Percentiles rank a stretch among this genome's conserved stretches.
Evolutionary conservation across 2,797 vertebrate species (phyloP).

Genomic region (Hydrolagus colliei): DNA sequence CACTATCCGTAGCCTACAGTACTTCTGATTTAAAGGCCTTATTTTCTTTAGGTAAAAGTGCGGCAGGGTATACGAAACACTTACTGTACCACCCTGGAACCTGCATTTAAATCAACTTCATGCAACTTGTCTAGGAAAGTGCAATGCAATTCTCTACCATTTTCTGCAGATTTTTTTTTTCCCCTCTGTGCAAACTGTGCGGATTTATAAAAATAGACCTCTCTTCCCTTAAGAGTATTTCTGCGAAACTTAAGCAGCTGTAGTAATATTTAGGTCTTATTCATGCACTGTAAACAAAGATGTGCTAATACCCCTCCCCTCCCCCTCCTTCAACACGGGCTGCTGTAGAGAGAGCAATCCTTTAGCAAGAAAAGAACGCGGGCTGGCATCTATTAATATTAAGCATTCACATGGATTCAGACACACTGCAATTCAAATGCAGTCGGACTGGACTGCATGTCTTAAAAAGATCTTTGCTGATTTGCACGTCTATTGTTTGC

Average conservation of each 20-base stretch:
- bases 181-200: no score
- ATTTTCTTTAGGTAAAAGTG: no score
- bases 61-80: no score
- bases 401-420: conserved; percentile 6
- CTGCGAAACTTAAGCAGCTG: background rate
- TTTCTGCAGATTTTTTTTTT: no score
- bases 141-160: no score
- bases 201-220: background rate
- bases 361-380: background rate
- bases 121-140: no score
- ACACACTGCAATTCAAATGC: background rate
- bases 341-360: background rate
- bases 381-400: background rate
- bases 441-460: conserved; percentile 2
- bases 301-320: conserved; percentile 13
- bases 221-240: conserved; percentile 7
- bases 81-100: no score
- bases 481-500: conserved; percentile 1
- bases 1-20: background rate
- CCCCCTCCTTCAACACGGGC: conserved; percentile 5
- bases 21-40: background rate
- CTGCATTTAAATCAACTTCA: no score
- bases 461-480: background rate
- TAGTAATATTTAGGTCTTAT: background rate
- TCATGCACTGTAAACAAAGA: conserved; percentile 13